Evolutionary conservation across 2,113 vertebrate genomes (phyloP).

Genomic region (Alexandromys fortis): DNA sequence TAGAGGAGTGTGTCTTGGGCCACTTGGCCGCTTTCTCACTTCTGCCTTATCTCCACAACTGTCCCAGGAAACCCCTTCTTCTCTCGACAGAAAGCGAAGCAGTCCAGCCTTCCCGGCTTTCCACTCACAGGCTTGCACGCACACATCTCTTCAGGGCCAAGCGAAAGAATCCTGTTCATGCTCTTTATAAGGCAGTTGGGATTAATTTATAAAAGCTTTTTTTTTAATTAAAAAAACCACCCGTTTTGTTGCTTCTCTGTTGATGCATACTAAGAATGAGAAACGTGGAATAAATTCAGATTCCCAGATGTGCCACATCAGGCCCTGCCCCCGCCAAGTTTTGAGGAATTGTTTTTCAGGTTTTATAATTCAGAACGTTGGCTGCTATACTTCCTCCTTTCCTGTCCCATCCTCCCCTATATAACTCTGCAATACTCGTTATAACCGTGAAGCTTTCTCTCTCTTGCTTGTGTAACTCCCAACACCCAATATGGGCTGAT

Average conservation of each 20-base stretch:
- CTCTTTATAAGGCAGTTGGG: conserved; percentile 8
- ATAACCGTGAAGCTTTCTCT: background rate
- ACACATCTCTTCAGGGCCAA: conserved; percentile 5
- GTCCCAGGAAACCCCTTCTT: conserved; percentile 19
- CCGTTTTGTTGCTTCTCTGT: conserved; percentile 4
- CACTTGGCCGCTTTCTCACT: background rate
- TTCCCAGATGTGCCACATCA: background rate
- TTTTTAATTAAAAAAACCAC: background rate
- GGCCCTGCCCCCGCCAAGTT: background rate
- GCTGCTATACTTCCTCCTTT: background rate
- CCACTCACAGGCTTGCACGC: background rate
- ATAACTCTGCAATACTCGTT: background rate
- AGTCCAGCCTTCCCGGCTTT: conserved; percentile 1
- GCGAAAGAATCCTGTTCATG: background rate
- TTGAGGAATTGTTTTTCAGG: conserved; percentile 16
- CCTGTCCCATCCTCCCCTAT: background rate
- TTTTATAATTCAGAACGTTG: conserved; percentile 29
- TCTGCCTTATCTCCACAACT: background rate
- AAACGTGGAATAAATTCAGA: background rate
- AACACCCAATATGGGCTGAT: background rate
- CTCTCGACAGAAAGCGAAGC: background rate
- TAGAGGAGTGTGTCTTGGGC: background rate
- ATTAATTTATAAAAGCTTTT: conserved; percentile 20
- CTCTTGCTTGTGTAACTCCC: background rate
- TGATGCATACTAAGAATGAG: background rate